Evolutionary conservation across 2,113 vertebrate genomes (phyloP).

Genomic region (Atrichornis clamosus): DNA sequence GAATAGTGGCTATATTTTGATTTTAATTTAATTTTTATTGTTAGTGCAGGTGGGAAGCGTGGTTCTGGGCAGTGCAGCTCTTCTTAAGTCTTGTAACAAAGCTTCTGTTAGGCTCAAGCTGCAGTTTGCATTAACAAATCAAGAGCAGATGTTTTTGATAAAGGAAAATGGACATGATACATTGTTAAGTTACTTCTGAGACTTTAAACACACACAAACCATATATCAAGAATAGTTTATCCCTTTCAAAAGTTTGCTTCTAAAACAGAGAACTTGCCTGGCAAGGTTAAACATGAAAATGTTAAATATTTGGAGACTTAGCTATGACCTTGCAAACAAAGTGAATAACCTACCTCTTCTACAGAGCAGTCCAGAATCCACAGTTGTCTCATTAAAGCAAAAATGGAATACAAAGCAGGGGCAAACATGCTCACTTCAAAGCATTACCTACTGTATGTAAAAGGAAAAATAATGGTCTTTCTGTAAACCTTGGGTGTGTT

Average conservation of each 20-base stretch:
- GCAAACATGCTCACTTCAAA: slow-evolving; percentile 4
- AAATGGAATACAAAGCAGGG: neutral
- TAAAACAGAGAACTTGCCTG: slow-evolving; percentile 1
- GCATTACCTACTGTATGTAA: neutral
- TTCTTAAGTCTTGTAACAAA: neutral
- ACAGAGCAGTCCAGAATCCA: neutral
- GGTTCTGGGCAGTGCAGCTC: neutral
- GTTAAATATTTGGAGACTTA: slow-evolving; percentile 27
- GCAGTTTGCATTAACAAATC: neutral
- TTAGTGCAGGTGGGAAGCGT: neutral
- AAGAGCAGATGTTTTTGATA: slow-evolving; percentile 44
- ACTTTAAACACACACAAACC: slow-evolving; percentile 13
- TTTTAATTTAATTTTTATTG: neutral
- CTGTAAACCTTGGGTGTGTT: neutral
- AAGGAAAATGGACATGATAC: slow-evolving; percentile 33
- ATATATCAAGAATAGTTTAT: slow-evolving; percentile 16
- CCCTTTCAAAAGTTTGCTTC: neutral
- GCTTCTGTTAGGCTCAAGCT: neutral
- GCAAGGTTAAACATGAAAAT: slow-evolving; percentile 1
- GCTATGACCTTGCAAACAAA: neutral
- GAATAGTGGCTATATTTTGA: neutral
- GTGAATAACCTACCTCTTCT: neutral
- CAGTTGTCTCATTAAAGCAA: neutral
- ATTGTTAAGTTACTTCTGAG: slow-evolving; percentile 31
- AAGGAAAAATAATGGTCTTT: neutral